Base-by-base conservation (phyloP, 2,113 vertebrate genomes). In the Eidolon helvum region DNA sequence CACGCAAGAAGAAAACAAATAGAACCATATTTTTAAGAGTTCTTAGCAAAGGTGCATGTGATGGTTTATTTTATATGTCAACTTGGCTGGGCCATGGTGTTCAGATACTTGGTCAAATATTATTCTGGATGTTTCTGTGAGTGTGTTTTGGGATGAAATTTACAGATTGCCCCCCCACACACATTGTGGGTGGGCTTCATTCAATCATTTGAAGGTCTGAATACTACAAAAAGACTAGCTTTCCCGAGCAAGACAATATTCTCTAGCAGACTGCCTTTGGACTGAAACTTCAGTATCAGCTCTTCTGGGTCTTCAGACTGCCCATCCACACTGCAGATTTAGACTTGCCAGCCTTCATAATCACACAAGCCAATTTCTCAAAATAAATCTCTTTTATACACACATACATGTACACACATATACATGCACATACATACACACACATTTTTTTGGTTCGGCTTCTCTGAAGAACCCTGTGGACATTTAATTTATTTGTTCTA, bases 11-110 rank as follows among this genome's bases (percentile, higher is more conserved):
- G 15, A 26, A 65, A 74, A 68, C 40, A 93, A 86, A 96, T 40
- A 40, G 55, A 95, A 87, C 22, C 19, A 26, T 78, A 57, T 83
- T 88, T 77, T 91, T 57, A 68, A 78, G 8, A 38, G 19, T 87
- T 72, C 30, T 91, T 63, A 77, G 77, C 38, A 90, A 94, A 91
- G 24, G 40, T 79, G 12, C 10, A 7, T 63, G 16, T 80, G 43
- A 87, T 83, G 50, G 38, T 57, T 87, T 77, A 87, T 83, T 91
- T 78, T 84, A 57, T 83, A 30, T 93, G 68, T 79, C 53, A 82
- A 40, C 38, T 90, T n/a, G n/a, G n/a, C n/a, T n/a, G n/a, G n/a
- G n/a, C n/a, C n/a, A n/a, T n/a, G n/a, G n/a, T n/a, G n/a, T n/a
- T n/a, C n/a, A n/a, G n/a, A n/a, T n/a, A n/a, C n/a, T n/a, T n/a